Evolutionary conservation across 1,140 invertebrate genomes (phyloP).

Genomic region (Zaprionus vittiger): DNA sequence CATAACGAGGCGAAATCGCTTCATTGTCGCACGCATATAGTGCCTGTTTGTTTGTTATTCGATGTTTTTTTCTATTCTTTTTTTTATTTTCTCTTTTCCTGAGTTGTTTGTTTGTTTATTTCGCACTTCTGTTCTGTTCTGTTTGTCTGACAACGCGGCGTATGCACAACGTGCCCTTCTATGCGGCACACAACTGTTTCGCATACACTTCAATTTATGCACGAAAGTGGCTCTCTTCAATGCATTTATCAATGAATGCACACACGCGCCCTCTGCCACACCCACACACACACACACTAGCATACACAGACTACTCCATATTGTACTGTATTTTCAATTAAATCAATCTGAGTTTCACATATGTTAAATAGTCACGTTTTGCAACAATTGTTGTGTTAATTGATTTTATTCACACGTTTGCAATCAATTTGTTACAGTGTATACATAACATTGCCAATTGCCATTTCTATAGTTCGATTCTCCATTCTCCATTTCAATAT

Average conservation of each 20-base stretch:
- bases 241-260: conserved; percentile 58
- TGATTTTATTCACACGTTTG: conserved; percentile 27
- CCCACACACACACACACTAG: conserved; percentile 13
- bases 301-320: not conserved
- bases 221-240: conserved; percentile 66
- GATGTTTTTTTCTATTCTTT: conserved; percentile 43
- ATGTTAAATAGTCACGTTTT: conserved; percentile 47
- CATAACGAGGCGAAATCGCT: conserved; percentile 81
- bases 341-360: conserved; percentile 26
- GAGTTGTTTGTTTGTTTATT: conserved; percentile 31
- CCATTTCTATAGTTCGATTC: not conserved
- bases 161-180: conserved; percentile 73
- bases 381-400: conserved; percentile 34
- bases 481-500: not conserved
- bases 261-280: not conserved
- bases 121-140: conserved; percentile 18
- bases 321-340: conserved; percentile 36
- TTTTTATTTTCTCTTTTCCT: conserved; percentile 55
- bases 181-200: conserved; percentile 59
- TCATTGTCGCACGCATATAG: conserved; percentile 65
- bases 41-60: conserved; percentile 70
- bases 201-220: conserved; percentile 58
- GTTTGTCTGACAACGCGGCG: conserved; percentile 72
- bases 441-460: conserved; percentile 3
- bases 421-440: conserved; percentile 15